phyloP scores from a whole-genome alignment of 30 jellyfish, hydroid and myxozoan species.

The Mastigias papua region DNA sequence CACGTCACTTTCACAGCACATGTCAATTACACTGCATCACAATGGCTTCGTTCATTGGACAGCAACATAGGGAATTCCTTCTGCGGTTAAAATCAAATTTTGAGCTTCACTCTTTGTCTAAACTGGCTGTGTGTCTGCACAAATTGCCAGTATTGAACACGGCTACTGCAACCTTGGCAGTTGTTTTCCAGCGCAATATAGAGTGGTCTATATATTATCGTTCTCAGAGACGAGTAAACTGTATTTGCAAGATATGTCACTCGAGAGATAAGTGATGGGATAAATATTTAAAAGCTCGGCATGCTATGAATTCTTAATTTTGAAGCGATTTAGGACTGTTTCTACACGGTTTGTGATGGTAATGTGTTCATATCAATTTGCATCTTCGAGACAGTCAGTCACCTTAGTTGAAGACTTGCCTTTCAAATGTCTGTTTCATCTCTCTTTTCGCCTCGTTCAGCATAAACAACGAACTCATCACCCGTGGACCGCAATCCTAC shows the following conservation, averaged over 20 bases:
- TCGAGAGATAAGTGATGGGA: slow-evolving; percentile 14
- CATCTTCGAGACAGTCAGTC: not conserved
- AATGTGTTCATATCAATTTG: not conserved
- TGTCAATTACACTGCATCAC: slow-evolving; percentile 81
- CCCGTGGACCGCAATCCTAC: slow-evolving; percentile 54
- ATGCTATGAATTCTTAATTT: slow-evolving; percentile 71
- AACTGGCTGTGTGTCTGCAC: slow-evolving; percentile 6
- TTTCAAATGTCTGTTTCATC: not conserved
- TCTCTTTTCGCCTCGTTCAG: slow-evolving; percentile 37
- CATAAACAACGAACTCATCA: slow-evolving; percentile 44
- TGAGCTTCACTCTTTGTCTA: not conserved
- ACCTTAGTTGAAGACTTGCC: not conserved
- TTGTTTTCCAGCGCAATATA: not conserved
- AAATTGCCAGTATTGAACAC: too few species aligned
- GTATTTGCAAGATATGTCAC: slow-evolving; percentile 26
- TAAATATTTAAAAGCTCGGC: slow-evolving; percentile 68
- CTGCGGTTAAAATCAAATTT: slow-evolving; percentile 31
- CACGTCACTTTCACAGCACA: slow-evolving; percentile 77
- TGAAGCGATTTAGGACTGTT: slow-evolving; percentile 32
- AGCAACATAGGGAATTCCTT: slow-evolving; percentile 15
- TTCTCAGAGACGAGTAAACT: not conserved
- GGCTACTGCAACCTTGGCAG: slow-evolving; percentile 2
- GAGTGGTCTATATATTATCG: not conserved
- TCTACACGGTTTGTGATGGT: not conserved
- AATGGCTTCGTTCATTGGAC: slow-evolving; percentile 74